Evolutionary conservation across 2,113 vertebrate genomes (phyloP).

Genomic region (Isichthys henryi): DNA sequence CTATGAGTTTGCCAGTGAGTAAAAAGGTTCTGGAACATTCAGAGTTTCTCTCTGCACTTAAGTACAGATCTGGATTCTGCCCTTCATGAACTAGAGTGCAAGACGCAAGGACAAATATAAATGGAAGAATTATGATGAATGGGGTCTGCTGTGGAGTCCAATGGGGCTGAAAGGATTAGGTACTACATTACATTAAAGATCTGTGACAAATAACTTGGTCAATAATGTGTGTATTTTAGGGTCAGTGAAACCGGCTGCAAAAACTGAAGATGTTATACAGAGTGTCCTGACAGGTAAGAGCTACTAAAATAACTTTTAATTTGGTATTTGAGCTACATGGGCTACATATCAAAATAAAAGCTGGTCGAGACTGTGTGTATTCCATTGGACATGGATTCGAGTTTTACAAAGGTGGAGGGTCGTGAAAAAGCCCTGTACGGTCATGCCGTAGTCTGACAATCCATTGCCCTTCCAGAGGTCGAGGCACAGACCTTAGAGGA

Average conservation of each 20-base stretch:
- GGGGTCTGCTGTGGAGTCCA: background rate
- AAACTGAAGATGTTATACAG: constrained; percentile 88
- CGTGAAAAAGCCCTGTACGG: background rate
- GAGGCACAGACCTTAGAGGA: constrained; percentile 89
- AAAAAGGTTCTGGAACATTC: background rate
- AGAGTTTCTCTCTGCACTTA: background rate
- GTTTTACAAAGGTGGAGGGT: background rate
- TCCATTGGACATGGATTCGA: background rate
- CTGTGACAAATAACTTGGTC: background rate
- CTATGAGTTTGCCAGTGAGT: background rate
- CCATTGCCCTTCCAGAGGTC: constrained; percentile 63
- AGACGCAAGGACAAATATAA: background rate
- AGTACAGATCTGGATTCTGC: background rate
- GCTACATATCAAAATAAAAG: background rate
- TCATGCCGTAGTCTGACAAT: background rate
- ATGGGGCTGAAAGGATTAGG: background rate
- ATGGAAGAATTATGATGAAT: background rate
- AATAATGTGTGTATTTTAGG: constrained; percentile 52
- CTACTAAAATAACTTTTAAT: background rate
- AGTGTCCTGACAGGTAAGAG: constrained; percentile 85
- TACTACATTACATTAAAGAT: background rate
- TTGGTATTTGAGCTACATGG: background rate
- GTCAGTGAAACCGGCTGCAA: constrained; percentile 76
- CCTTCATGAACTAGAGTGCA: background rate
- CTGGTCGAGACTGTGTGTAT: background rate